Percentiles rank a stretch among this genome's conserved stretches.
Conservation (phyloP, 2,113 vertebrate genomes). For the Oreochromis aureus region DNA sequence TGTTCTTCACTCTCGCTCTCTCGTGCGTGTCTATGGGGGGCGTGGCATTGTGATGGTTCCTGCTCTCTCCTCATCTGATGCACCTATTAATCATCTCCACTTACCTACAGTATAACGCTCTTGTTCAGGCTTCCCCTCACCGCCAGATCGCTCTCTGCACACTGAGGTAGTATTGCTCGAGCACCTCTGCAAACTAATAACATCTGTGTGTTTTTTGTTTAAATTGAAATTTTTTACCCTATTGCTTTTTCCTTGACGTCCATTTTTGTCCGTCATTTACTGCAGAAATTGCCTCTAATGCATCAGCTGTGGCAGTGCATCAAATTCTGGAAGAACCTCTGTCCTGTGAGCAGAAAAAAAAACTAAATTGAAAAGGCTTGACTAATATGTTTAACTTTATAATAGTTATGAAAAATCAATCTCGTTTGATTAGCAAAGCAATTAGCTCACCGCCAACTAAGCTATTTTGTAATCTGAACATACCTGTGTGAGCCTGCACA, state of each 20-base stretch:
- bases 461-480: neutral
- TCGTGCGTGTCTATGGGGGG: fast-evolving
- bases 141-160: neutral
- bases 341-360: neutral
- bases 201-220: neutral
- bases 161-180: neutral
- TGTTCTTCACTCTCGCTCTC: neutral
- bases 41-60: neutral
- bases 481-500: neutral
- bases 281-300: neutral
- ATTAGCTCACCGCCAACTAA: neutral
- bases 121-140: neutral
- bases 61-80: neutral
- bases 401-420: neutral
- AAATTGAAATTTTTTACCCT: fast-evolving
- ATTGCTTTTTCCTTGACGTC: fast-evolving
- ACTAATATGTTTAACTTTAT: neutral
- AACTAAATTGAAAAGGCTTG: neutral
- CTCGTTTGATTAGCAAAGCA: neutral
- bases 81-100: neutral
- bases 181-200: neutral
- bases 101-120: neutral
- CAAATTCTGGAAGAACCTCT: neutral
- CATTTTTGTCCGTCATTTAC: fast-evolving
- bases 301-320: neutral